A percentile compares a stretch with the other conserved stretches of the same genome.
Conservation (phyloP, 2,113 vertebrate species). For the Argyrosomus japonicus region DNA sequence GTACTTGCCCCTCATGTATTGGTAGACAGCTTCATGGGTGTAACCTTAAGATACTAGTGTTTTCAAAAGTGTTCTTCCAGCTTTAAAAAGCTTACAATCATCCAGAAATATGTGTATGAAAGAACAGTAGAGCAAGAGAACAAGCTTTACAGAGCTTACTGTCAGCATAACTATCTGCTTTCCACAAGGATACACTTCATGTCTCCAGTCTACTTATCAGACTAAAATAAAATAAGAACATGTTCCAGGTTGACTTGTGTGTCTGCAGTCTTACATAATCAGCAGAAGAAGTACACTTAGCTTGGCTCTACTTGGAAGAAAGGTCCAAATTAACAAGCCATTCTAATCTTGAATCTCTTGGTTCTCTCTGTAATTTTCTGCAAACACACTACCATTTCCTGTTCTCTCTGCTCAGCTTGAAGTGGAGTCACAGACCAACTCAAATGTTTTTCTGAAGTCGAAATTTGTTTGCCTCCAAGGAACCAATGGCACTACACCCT, state of each 20-base stretch:
- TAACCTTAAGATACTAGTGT: conserved; percentile 1
- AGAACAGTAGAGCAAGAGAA: conserved; percentile 37
- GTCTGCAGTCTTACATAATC: conserved; percentile 19
- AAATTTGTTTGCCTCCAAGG: neutral
- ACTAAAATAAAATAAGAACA: conserved; percentile 48
- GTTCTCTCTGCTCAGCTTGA: neutral
- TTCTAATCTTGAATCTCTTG: neutral
- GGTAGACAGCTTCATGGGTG: conserved; percentile 1
- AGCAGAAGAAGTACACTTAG: neutral
- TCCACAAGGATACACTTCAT: conserved; percentile 55
- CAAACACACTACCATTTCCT: neutral
- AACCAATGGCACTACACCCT: neutral
- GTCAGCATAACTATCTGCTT: conserved; percentile 55
- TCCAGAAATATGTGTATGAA: conserved; percentile 40
- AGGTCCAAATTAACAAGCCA: neutral
- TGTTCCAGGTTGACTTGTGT: conserved; percentile 33
- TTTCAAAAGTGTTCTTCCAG: conserved; percentile 12
- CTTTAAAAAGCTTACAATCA: conserved; percentile 50
- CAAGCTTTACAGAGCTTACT: conserved; percentile 55
- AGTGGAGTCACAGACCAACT: neutral
- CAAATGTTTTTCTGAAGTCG: neutral
- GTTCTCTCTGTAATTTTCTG: neutral
- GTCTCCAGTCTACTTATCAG: conserved; percentile 53
- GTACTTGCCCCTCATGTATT: neutral
- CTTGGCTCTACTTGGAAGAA: neutral